phyloP scores from a whole-genome alignment of 2,888 invertebrate genomes.

The Nymphalis c-album region DNA sequence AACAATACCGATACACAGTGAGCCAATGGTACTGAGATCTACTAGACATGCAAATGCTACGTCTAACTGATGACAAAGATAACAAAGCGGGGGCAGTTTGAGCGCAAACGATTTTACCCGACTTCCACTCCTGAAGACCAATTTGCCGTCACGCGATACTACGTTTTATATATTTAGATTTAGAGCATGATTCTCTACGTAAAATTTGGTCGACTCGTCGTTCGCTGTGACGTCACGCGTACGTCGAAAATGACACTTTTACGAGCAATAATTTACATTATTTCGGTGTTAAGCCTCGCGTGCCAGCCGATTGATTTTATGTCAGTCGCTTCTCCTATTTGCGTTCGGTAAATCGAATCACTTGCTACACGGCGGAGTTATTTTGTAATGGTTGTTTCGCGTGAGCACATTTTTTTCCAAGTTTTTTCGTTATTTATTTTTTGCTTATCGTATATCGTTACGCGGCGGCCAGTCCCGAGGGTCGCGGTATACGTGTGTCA shows the following conservation, averaged over 20 bases:
- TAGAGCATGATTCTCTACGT: constrained; percentile 42
- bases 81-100: constrained; percentile 64
- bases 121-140: constrained; percentile 42
- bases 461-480: constrained; percentile 29
- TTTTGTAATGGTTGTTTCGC: constrained; percentile 76
- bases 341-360: constrained; percentile 77
- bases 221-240: constrained; percentile 72
- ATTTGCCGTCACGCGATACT: constrained; percentile 43
- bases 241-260: constrained; percentile 80
- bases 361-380: constrained; percentile 72
- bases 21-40: constrained; percentile 16
- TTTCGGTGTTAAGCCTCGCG: constrained; percentile 78
- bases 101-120: constrained; percentile 61
- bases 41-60: constrained; percentile 59
- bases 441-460: constrained; percentile 45
- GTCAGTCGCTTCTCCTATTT: constrained; percentile 77
- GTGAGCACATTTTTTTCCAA: constrained; percentile 53
- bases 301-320: constrained; percentile 79
- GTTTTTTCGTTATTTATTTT: constrained; percentile 41
- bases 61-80: constrained; percentile 69
- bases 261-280: constrained; percentile 80
- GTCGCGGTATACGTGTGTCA: constrained; percentile 23
- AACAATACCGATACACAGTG: constrained; percentile 41
- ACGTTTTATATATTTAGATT: constrained; percentile 41
- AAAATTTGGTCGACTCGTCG: constrained; percentile 43